phyloP scores from a whole-genome alignment of 1,140 invertebrate species.

The Rhagoletis pomonella region DNA sequence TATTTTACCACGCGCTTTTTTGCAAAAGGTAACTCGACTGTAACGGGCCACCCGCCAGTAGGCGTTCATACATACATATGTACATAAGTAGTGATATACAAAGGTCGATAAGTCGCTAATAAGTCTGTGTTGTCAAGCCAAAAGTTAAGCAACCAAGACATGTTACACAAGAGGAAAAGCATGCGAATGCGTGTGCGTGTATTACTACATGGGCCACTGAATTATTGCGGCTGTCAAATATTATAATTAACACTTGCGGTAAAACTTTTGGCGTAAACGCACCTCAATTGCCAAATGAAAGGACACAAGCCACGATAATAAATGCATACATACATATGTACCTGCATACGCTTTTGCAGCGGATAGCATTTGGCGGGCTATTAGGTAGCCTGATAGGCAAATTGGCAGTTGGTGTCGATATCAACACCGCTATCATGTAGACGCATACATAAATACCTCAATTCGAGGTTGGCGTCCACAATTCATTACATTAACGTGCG shows the following conservation, averaged over 20 bases:
- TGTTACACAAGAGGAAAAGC: neutral
- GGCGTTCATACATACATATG: no score
- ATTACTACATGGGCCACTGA: neutral
- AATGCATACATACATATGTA: neutral
- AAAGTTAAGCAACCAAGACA: neutral
- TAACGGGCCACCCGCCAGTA: no score
- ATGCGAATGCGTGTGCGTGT: neutral
- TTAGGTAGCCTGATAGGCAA: conserved; percentile 18
- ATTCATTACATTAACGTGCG: no score
- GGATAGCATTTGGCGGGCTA: neutral
- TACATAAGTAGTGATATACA: neutral
- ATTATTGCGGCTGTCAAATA: conserved; percentile 54
- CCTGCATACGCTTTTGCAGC: neutral
- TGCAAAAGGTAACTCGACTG: no score
- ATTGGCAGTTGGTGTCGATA: conserved; percentile 45
- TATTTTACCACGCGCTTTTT: no score
- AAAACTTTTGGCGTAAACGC: conserved; percentile 48
- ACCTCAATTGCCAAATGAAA: conserved; percentile 21
- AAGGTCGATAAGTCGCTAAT: conserved; percentile 22
- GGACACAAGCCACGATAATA: neutral
- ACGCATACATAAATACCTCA: neutral
- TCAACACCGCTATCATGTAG: conserved; percentile 9
- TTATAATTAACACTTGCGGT: conserved; percentile 56
- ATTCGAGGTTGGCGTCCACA: no score
- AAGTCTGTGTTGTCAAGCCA: conserved; percentile 4